Conservation (phyloP, 2,113 vertebrate species). For the Centropus unirufus region DNA sequence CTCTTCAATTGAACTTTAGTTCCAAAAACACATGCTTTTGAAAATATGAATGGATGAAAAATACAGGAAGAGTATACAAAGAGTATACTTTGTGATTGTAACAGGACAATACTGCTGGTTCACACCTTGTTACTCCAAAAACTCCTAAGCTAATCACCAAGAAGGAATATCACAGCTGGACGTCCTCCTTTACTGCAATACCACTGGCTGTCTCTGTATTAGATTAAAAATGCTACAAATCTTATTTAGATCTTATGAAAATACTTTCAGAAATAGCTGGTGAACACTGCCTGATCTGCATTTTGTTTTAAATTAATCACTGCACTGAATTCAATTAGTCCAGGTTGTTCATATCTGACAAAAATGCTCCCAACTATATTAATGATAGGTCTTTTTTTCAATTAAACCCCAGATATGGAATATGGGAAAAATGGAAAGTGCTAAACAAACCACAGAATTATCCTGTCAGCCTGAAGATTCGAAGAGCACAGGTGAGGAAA, state of each 20-base stretch:
- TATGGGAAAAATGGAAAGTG: neutral
- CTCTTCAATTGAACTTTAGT: neutral
- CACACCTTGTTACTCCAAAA: neutral
- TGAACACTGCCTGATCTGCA: neutral
- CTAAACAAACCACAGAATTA: neutral
- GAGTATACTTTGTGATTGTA: neutral
- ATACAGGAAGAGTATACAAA: neutral
- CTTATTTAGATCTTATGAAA: neutral
- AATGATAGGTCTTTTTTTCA: neutral
- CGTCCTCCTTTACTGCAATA: neutral
- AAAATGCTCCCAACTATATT: neutral
- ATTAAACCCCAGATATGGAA: neutral
- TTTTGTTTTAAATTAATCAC: slow-evolving; percentile 9
- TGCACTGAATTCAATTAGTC: neutral
- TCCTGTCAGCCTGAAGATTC: neutral
- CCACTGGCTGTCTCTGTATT: neutral
- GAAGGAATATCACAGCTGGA: neutral
- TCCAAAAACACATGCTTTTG: neutral
- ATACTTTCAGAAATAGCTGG: neutral
- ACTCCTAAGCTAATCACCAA: neutral
- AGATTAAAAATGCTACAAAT: slow-evolving; percentile 10
- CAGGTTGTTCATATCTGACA: neutral
- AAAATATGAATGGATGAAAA: neutral
- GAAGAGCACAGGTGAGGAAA: neutral
- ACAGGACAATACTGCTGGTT: neutral